phyloP scores from a whole-genome alignment of 2,113 vertebrate genomes.

The Macroglossus sobrinus region DNA sequence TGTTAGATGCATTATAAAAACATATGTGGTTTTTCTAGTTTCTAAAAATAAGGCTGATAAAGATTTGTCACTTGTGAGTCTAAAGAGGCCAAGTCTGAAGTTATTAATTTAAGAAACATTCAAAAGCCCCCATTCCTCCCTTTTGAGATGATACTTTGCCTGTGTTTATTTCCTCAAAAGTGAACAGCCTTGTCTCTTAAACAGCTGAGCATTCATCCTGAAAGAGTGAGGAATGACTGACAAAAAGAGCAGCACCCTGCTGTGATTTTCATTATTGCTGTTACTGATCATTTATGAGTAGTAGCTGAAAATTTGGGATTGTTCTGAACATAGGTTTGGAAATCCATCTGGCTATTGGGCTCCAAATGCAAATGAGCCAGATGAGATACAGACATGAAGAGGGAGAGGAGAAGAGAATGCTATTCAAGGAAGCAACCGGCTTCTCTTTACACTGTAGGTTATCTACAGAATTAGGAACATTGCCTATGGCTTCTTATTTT shows the following conservation, averaged over 20 bases:
- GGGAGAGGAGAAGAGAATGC: not conserved
- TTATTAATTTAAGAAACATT: not conserved
- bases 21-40: not conserved
- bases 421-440: accelerated
- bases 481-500: not conserved
- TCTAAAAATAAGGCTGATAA: not conserved
- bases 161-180: not conserved
- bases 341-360: not conserved
- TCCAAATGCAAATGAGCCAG: not conserved
- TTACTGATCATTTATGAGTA: slow-evolving; percentile 6
- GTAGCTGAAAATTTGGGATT: not conserved
- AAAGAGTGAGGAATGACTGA: not conserved
- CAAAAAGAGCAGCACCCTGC: not conserved
- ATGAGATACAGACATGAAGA: not conserved
- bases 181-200: not conserved
- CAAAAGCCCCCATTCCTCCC: not conserved
- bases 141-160: not conserved
- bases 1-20: not conserved
- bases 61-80: not conserved
- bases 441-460: accelerated
- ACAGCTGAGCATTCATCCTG: not conserved
- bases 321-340: not conserved
- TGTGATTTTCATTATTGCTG: not conserved
- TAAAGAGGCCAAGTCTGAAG: not conserved
- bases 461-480: not conserved